These are phyloP conservation scores for Bombyx mori DNA, from an alignment of 1,140 invertebrate species.

Conservation along the genomic window DNA sequence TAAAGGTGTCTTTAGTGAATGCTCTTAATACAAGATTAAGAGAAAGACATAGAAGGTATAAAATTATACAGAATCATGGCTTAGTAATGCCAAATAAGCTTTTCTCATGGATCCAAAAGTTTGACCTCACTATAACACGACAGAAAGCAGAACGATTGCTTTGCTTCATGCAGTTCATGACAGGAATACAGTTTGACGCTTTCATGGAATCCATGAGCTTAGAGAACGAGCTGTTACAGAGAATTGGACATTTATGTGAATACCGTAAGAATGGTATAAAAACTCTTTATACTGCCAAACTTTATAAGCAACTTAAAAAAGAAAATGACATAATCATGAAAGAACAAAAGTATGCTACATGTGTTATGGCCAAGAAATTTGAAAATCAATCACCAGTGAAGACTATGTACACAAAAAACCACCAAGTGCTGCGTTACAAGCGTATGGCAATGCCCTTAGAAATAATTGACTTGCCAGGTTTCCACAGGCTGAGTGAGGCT, in stretches of 20 bases:
- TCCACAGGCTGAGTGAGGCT: constrained; percentile 78
- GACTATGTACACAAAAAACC: constrained; percentile 23
- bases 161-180: constrained; percentile 81
- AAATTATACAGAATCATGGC: constrained; percentile 84
- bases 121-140: constrained; percentile 76
- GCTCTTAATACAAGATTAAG: constrained; percentile 80
- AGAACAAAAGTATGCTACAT: constrained; percentile 67
- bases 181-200: constrained; percentile 82
- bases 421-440: constrained; percentile 24
- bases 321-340: constrained; percentile 73
- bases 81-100: constrained; percentile 81
- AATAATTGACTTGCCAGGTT: constrained; percentile 84
- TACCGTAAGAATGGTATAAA: constrained; percentile 81
- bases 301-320: constrained; percentile 78
- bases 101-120: constrained; percentile 74
- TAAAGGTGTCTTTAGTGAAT: constrained; percentile 79
- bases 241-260: constrained; percentile 76
- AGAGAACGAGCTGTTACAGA: constrained; percentile 78
- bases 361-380: constrained; percentile 45
- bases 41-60: constrained; percentile 80
- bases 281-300: constrained; percentile 74
- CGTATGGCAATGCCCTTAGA: constrained; percentile 75
- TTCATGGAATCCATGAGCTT: constrained; percentile 82
- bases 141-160: constrained; percentile 75
- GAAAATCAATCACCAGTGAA: constrained; percentile 40